Percentiles rank a stretch among this genome's conserved stretches.
phyloP scores from a whole-genome alignment of 2,888 invertebrate genomes.

The Steinernema hermaphroditum region DNA sequence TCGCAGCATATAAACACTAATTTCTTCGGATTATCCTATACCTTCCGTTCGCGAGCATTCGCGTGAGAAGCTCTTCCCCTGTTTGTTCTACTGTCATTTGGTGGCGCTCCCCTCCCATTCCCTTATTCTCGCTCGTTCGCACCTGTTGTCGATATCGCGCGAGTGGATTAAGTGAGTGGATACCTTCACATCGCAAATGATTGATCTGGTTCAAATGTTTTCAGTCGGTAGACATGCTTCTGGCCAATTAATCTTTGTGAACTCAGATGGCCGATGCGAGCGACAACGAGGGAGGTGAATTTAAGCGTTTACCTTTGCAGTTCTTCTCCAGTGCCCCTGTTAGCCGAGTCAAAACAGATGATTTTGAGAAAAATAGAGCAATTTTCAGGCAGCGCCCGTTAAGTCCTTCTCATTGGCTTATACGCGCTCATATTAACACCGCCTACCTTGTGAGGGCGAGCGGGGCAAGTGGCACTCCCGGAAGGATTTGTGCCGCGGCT shows the following conservation, averaged over 20 bases:
- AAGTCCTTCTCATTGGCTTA: conserved; percentile 10
- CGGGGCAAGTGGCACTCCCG: too few species aligned
- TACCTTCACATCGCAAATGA: background rate
- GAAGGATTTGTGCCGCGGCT: too few species aligned
- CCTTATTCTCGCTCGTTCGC: conserved; percentile 30
- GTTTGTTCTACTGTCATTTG: conserved; percentile 28
- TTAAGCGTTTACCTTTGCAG: background rate
- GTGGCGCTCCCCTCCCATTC: conserved; percentile 6
- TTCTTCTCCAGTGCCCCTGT: too few species aligned
- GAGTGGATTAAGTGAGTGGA: conserved; percentile 16
- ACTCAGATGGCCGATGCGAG: conserved; percentile 9
- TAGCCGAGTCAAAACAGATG: background rate
- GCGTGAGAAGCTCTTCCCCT: conserved; percentile 25
- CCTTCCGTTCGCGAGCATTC: conserved; percentile 14
- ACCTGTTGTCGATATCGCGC: conserved; percentile 2
- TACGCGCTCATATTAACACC: background rate
- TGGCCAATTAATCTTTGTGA: background rate
- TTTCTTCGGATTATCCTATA: conserved; percentile 14
- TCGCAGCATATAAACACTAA: conserved; percentile 28
- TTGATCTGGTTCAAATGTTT: background rate
- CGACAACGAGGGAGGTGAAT: conserved; percentile 15
- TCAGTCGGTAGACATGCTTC: background rate
- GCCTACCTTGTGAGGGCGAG: too few species aligned
- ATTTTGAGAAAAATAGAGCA: conserved; percentile 9
- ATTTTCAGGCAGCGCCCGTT: conserved; percentile 20